Evolutionary conservation across 2,113 vertebrate species (phyloP).

Genomic region (Phrynosoma platyrhinos): DNA sequence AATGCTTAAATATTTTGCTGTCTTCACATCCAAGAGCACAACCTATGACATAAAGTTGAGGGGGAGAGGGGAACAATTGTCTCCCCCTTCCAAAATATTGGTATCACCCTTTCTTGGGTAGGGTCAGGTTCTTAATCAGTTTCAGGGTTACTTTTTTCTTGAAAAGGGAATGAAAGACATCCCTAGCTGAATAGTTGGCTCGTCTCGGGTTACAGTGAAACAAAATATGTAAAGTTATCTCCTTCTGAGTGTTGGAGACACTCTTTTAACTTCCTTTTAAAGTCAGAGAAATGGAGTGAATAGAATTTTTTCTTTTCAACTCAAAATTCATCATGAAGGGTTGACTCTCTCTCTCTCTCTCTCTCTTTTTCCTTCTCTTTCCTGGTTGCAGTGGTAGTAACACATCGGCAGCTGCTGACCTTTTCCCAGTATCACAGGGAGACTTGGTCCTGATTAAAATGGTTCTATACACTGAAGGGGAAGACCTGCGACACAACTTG

Average conservation of each 20-base stretch:
- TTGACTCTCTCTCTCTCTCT: slow-evolving; percentile 66
- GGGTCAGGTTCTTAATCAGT: slow-evolving; percentile 78
- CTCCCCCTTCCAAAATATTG: slow-evolving; percentile 63
- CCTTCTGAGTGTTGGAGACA: slow-evolving; percentile 72
- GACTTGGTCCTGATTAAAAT: slow-evolving; percentile 81
- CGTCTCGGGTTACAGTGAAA: slow-evolving; percentile 76
- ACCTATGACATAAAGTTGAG: slow-evolving; percentile 22
- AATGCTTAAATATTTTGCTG: slow-evolving; percentile 57
- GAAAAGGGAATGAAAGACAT: slow-evolving; percentile 78
- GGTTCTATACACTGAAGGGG: slow-evolving; percentile 75
- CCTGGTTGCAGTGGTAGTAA: slow-evolving; percentile 76
- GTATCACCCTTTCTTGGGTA: slow-evolving; percentile 60
- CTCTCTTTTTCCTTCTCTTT: slow-evolving; percentile 69
- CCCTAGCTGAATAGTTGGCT: slow-evolving; percentile 73
- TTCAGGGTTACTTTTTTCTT: slow-evolving; percentile 71
- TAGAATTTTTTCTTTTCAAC: slow-evolving; percentile 81
- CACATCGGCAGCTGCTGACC: slow-evolving; percentile 67
- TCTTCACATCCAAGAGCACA: slow-evolving; percentile 65
- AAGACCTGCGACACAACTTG: slow-evolving; percentile 74
- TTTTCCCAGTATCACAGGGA: slow-evolving; percentile 72
- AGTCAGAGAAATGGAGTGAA: slow-evolving; percentile 77
- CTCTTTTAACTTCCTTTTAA: slow-evolving; percentile 82
- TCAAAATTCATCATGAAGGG: slow-evolving; percentile 78
- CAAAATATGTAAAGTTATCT: slow-evolving; percentile 81
- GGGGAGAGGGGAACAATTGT: neutral